Conservation (phyloP, 2,888 invertebrate genomes). For the Apotomis betuletana region DNA sequence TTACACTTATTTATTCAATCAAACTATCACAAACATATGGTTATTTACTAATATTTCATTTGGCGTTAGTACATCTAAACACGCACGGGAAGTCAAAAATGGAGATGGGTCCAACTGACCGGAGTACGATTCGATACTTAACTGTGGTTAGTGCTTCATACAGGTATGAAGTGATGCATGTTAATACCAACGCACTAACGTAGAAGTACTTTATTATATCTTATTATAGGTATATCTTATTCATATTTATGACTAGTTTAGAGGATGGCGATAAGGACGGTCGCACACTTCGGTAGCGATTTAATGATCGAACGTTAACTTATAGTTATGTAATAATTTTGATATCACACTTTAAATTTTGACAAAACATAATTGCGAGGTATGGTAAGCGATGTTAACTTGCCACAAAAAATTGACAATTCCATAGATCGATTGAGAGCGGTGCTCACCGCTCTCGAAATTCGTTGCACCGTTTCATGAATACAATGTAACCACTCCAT, state of each 20-base stretch:
- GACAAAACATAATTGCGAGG: slow-evolving; percentile 76
- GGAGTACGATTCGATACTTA: slow-evolving; percentile 1
- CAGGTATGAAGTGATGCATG: slow-evolving; percentile 3
- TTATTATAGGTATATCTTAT: slow-evolving; percentile 61
- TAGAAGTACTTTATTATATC: slow-evolving; percentile 19
- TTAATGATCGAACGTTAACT: slow-evolving; percentile 69
- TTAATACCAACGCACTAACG: slow-evolving; percentile 10
- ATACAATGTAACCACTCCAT: slow-evolving; percentile 60
- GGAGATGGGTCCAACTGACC: slow-evolving; percentile 12
- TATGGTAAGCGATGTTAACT: slow-evolving; percentile 64
- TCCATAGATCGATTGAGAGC: slow-evolving; percentile 48
- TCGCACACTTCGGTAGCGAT: slow-evolving; percentile 74
- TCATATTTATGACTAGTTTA: slow-evolving; percentile 77
- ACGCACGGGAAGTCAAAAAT: slow-evolving; percentile 55
- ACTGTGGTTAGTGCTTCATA: slow-evolving; percentile 17
- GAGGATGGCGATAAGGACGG: slow-evolving; percentile 84
- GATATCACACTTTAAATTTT: slow-evolving; percentile 73
- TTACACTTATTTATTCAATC: slow-evolving; percentile 67
- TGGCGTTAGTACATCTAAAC: slow-evolving; percentile 73
- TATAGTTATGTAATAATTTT: slow-evolving; percentile 70
- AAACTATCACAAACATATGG: slow-evolving; percentile 69
- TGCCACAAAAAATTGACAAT: slow-evolving; percentile 53
- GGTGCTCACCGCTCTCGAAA: slow-evolving; percentile 22
- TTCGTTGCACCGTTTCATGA: slow-evolving; percentile 49
- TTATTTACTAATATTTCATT: slow-evolving; percentile 77